Evolutionary conservation across 2,888 invertebrate species (phyloP).

Genomic region (Rhogogaster chlorosoma): DNA sequence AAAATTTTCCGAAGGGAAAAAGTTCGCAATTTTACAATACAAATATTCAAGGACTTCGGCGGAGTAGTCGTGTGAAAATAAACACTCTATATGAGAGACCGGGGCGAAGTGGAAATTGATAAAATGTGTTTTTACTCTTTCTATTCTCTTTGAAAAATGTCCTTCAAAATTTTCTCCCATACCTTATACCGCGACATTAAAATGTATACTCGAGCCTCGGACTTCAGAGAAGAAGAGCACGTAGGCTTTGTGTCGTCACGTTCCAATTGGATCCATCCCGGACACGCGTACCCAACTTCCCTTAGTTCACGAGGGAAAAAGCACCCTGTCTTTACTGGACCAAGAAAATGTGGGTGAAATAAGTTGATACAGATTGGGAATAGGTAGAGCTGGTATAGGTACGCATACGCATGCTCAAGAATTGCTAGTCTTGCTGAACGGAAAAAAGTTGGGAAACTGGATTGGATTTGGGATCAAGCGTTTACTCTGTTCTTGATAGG

Average conservation of each 20-base stretch:
- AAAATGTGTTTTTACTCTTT: too few relatives aligned
- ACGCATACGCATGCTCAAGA: background rate
- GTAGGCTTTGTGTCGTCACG: conserved; percentile 32
- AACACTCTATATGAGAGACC: too few relatives aligned
- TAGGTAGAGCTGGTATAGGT: background rate
- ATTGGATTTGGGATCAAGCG: conserved; percentile 35
- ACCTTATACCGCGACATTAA: background rate
- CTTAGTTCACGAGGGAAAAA: background rate
- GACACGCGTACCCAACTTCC: background rate
- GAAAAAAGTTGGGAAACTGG: background rate
- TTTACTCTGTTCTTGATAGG: conserved; percentile 25
- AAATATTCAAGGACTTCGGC: background rate
- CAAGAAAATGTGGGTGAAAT: background rate
- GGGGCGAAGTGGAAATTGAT: too few relatives aligned
- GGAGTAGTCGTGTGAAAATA: background rate
- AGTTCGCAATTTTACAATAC: background rate
- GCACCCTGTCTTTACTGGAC: background rate
- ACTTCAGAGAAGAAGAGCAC: background rate
- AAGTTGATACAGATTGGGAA: conserved; percentile 16
- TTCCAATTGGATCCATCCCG: conserved; percentile 21
- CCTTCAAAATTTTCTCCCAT: too few relatives aligned
- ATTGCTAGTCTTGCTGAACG: conserved; percentile 7
- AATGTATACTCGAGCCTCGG: background rate
- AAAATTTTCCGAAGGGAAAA: background rate
- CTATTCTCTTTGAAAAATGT: too few relatives aligned